A percentile compares a stretch with the other conserved stretches of the same genome.
Evolutionary conservation across 23 tunicate genomes (phyloP).

Genomic region (Halocynthia roretzi): DNA sequence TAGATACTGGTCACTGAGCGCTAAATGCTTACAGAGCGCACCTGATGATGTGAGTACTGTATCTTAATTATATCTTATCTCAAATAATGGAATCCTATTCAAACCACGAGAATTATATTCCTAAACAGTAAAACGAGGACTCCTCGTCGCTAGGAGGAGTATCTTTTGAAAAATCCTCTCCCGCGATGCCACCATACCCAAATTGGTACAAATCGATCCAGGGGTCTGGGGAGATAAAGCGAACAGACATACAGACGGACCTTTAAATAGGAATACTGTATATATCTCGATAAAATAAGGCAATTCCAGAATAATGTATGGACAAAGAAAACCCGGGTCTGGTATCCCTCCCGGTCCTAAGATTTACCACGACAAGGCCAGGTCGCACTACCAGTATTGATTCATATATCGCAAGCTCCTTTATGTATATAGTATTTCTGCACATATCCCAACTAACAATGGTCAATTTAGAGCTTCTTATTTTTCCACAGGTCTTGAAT

Average conservation of each 20-base stretch:
- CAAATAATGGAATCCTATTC: too few relatives aligned
- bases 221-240: too few relatives aligned
- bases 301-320: too few relatives aligned
- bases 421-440: neutral
- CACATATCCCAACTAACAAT: neutral
- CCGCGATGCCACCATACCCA: too few relatives aligned
- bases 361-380: neutral
- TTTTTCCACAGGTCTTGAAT: constrained; percentile 55
- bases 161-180: too few relatives aligned
- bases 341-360: neutral
- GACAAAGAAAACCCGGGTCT: neutral
- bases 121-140: too few relatives aligned
- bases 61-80: neutral
- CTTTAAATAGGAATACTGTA: too few relatives aligned
- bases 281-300: too few relatives aligned
- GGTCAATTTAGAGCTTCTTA: neutral
- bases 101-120: too few relatives aligned
- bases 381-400: neutral
- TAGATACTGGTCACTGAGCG: constrained; percentile 49
- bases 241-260: too few relatives aligned
- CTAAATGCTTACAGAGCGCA: constrained; percentile 60
- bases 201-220: too few relatives aligned
- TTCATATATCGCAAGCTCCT: neutral
- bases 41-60: constrained; percentile 53
- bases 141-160: too few relatives aligned